Percentiles rank a stretch among this genome's conserved stretches.
phyloP scores from a whole-genome alignment of 2,113 vertebrate genomes.

The Muntiacus muntjak region DNA sequence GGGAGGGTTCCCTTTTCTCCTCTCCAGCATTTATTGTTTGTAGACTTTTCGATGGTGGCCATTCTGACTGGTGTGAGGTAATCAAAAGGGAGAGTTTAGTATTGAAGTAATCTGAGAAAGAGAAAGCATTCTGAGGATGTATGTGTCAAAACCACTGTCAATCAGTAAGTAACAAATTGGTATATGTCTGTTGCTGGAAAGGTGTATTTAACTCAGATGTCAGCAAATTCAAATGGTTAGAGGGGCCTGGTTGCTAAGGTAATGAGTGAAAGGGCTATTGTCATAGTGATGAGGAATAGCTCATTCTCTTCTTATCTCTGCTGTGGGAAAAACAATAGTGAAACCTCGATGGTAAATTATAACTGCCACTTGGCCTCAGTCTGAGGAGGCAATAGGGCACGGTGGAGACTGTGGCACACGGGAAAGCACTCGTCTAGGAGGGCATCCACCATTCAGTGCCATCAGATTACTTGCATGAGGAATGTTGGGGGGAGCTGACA shows the following conservation, averaged over 20 bases:
- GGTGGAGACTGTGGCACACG: not conserved
- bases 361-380: not conserved
- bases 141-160: not conserved
- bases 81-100: not conserved
- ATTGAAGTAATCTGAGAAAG: not conserved
- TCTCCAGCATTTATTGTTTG: not conserved
- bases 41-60: not conserved
- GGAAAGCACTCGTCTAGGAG: not conserved
- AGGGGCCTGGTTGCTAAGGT: too few relatives aligned
- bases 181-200: not conserved
- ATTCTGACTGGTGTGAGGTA: not conserved
- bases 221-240: not conserved
- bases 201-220: not conserved
- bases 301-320: not conserved
- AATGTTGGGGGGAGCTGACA: rapidly evolving
- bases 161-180: not conserved
- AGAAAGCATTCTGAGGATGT: not conserved
- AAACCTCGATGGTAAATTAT: not conserved
- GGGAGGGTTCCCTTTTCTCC: not conserved
- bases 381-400: not conserved
- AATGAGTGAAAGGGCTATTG: not conserved
- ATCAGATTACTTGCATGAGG: not conserved
- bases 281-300: not conserved
- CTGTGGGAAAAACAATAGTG: not conserved
- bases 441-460: rapidly evolving